These are phyloP conservation scores for Probaryconus sp. DNA, from an alignment of 1,140 invertebrate genomes.

Conservation along the genomic window DNA sequence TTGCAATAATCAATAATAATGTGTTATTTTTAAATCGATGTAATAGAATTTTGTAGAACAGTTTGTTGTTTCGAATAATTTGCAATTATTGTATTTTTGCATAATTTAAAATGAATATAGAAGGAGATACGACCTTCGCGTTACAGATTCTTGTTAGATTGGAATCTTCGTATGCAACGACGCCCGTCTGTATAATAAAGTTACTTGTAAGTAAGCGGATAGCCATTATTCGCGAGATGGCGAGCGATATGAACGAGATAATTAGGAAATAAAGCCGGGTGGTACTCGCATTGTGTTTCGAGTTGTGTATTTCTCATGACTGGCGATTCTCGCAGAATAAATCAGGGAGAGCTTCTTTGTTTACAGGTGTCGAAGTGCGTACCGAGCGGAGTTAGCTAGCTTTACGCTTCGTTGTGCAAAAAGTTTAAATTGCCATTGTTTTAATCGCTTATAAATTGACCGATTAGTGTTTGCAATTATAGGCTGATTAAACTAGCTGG, in stretches of 20 bases:
- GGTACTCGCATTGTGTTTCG: slow-evolving; percentile 23
- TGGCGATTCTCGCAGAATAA: slow-evolving; percentile 38
- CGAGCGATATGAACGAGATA: slow-evolving; percentile 45
- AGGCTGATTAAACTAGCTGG: neutral
- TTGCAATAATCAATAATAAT: too few relatives aligned
- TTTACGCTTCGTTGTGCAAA: slow-evolving; percentile 45
- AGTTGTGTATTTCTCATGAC: slow-evolving; percentile 19
- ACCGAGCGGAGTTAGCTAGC: slow-evolving; percentile 30
- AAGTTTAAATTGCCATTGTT: slow-evolving; percentile 41
- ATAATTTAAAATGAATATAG: too few relatives aligned
- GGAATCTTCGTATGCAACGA: slow-evolving; percentile 38
- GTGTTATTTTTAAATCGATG: too few relatives aligned
- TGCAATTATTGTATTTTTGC: too few relatives aligned
- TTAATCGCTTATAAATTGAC: slow-evolving; percentile 44
- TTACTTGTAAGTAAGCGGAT: slow-evolving; percentile 44
- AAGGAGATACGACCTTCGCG: slow-evolving; percentile 18
- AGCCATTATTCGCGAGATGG: slow-evolving; percentile 41
- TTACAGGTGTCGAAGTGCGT: slow-evolving; percentile 58
- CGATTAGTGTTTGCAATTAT: slow-evolving; percentile 21
- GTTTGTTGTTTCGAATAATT: too few relatives aligned
- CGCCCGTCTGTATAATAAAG: slow-evolving; percentile 49
- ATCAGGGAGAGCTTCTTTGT: slow-evolving; percentile 53
- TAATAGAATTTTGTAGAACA: too few relatives aligned
- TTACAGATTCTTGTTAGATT: slow-evolving; percentile 34
- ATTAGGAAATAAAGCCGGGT: slow-evolving; percentile 39